phyloP scores from a whole-genome alignment of 2,797 vertebrate species.

The Melanotaenia maccullochi region DNA sequence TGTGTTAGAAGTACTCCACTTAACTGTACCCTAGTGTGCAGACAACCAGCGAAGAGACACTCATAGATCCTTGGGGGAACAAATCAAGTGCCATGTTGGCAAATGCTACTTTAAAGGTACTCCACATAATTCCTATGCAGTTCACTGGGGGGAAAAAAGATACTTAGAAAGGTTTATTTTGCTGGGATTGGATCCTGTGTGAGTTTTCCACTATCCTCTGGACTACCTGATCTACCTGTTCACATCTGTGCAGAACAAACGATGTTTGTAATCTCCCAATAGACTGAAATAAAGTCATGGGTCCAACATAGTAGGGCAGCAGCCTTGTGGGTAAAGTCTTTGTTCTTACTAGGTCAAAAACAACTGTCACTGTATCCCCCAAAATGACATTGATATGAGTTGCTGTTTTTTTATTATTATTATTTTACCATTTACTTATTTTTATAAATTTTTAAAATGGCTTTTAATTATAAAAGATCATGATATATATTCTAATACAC shows the following conservation, averaged over 20 bases:
- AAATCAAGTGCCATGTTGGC: slow-evolving; percentile 2
- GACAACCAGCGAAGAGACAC: neutral
- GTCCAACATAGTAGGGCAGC: neutral
- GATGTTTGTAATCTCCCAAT: neutral
- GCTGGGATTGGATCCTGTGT: neutral
- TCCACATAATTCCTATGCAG: neutral
- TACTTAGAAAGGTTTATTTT: neutral
- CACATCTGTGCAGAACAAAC: slow-evolving; percentile 10
- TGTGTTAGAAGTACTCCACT: slow-evolving; percentile 44
- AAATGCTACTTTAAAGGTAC: neutral
- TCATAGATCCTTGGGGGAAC: slow-evolving; percentile 7
- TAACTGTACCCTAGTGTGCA: slow-evolving; percentile 40
- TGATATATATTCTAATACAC: too few relatives aligned
- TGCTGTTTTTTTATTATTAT: neutral
- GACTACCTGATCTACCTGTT: slow-evolving; percentile 12
- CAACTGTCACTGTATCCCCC: neutral
- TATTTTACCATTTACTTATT: too few relatives aligned
- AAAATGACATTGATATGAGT: too few relatives aligned
- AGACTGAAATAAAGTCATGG: neutral
- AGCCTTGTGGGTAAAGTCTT: neutral
- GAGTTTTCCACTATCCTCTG: neutral
- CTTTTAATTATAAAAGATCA: too few relatives aligned
- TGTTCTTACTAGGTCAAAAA: slow-evolving; percentile 4
- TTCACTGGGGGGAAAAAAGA: neutral
- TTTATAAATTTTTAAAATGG: too few relatives aligned